A percentile compares a stretch with the other conserved stretches of the same genome.
phyloP scores from a whole-genome alignment of 2,113 vertebrate genomes.

The Percina caprodes region DNA sequence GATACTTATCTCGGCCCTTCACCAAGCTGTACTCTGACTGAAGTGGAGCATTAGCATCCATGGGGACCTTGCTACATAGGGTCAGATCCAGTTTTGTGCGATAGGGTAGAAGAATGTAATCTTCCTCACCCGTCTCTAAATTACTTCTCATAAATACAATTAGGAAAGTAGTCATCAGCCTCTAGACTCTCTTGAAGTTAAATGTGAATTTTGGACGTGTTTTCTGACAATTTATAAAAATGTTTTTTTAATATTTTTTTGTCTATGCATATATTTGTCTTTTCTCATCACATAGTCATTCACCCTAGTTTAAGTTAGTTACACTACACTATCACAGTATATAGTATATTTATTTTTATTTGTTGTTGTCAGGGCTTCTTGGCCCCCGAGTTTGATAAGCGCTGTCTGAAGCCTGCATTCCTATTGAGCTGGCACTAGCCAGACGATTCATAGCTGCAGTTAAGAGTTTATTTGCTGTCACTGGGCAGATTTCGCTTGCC shows the following conservation, averaged over 20 bases:
- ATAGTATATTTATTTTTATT: background rate
- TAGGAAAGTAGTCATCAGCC: background rate
- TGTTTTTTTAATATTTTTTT: background rate
- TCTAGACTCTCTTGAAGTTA: background rate
- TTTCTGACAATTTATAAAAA: background rate
- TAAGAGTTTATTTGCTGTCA: slow-evolving; percentile 70
- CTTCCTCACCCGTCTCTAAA: background rate
- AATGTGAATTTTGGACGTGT: background rate
- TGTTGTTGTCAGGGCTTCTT: background rate
- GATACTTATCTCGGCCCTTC: slow-evolving; percentile 47
- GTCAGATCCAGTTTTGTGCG: slow-evolving; percentile 20
- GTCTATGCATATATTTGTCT: background rate
- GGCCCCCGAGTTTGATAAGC: slow-evolving; percentile 29
- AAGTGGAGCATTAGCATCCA: slow-evolving; percentile 39
- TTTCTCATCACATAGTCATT: background rate
- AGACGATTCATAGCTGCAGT: slow-evolving; percentile 43
- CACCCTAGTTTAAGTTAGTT: background rate
- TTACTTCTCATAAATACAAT: background rate
- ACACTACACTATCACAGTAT: background rate
- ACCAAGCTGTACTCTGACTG: slow-evolving; percentile 33
- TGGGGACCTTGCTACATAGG: slow-evolving; percentile 5
- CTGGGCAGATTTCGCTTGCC: slow-evolving; percentile 70
- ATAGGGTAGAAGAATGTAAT: background rate
- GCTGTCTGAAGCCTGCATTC: slow-evolving; percentile 48
- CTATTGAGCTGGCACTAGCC: slow-evolving; percentile 53